Conservation (phyloP, 2,113 vertebrate species). For the Rhinichthys klamathensis region DNA sequence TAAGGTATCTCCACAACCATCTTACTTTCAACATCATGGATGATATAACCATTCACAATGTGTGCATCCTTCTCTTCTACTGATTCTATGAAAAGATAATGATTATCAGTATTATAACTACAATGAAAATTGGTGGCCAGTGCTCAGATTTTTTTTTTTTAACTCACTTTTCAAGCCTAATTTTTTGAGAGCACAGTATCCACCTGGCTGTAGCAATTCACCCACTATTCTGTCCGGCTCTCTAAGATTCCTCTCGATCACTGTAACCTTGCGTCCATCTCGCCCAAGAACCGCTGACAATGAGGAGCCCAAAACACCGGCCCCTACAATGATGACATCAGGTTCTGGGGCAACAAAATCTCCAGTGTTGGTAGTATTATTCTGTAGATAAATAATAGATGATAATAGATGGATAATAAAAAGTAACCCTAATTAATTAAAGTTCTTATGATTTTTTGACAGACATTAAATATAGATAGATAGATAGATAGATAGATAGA, state of each 20-base stretch:
- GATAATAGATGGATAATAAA: background rate
- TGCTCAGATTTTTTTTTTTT: too few species aligned
- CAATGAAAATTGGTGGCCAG: background rate
- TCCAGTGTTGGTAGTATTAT: background rate
- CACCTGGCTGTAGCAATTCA: slow-evolving; percentile 93
- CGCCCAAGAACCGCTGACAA: slow-evolving; percentile 87
- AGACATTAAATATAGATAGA: too few species aligned
- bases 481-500: background rate
- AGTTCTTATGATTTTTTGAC: background rate
- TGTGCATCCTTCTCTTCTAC: slow-evolving; percentile 89
- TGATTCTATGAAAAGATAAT: slow-evolving; percentile 70
- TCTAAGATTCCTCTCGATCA: slow-evolving; percentile 91
- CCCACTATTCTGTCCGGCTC: slow-evolving; percentile 96
- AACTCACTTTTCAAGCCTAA: slow-evolving; percentile 87
- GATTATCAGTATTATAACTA: background rate
- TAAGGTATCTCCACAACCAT: slow-evolving; percentile 88
- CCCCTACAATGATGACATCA: slow-evolving; percentile 91
- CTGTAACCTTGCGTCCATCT: slow-evolving; percentile 89
- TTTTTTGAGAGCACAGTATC: slow-evolving; percentile 82
- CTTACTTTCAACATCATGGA: slow-evolving; percentile 85
- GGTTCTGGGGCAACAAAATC: slow-evolving; percentile 66
- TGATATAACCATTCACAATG: slow-evolving; percentile 85
- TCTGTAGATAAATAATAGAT: background rate
- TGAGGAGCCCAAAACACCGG: slow-evolving; percentile 90
- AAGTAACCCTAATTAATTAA: background rate